Percentiles rank a stretch among this genome's conserved stretches.
Evolutionary conservation across 2,797 vertebrate species (phyloP).

Genomic region (Crypturellus tataupa): DNA sequence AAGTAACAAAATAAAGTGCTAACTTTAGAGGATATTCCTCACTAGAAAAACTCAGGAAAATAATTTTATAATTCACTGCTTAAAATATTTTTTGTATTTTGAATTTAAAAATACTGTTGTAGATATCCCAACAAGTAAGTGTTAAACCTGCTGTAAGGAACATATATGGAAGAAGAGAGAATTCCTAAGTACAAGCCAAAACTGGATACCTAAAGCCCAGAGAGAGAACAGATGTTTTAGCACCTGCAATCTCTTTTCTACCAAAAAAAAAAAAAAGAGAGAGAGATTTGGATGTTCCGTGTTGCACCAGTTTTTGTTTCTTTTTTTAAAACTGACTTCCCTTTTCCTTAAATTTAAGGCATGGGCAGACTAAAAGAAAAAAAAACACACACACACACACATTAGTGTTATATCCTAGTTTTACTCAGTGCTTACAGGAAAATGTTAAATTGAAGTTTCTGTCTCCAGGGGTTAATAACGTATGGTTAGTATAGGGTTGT

Average conservation of each 20-base stretch:
- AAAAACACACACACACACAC: not conserved
- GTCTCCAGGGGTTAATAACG: conserved; percentile 36
- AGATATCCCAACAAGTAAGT: conserved; percentile 7
- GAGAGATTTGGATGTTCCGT: not conserved
- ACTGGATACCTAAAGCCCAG: conserved; percentile 59
- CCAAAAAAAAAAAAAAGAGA: conserved; percentile 7
- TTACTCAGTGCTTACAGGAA: conserved; percentile 22
- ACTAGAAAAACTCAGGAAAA: not conserved
- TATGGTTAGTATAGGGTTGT: conserved; percentile 3
- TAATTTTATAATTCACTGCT: not conserved
- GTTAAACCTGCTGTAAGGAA: conserved; percentile 31
- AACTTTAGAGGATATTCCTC: not conserved
- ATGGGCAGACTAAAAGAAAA: fast-evolving
- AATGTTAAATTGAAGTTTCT: conserved; percentile 54
- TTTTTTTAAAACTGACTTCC: not conserved
- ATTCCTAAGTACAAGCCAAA: conserved; percentile 12
- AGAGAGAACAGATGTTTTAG: conserved; percentile 72
- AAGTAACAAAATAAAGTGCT: not conserved
- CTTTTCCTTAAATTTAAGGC: not conserved
- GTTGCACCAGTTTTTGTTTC: not conserved
- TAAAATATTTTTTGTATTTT: not conserved
- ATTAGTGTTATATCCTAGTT: not conserved
- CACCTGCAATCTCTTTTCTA: conserved; percentile 44
- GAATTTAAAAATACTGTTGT: not conserved
- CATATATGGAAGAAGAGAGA: conserved; percentile 2